phyloP scores from a whole-genome alignment of 2,113 vertebrate species.

The Gnathochromis pfefferi region DNA sequence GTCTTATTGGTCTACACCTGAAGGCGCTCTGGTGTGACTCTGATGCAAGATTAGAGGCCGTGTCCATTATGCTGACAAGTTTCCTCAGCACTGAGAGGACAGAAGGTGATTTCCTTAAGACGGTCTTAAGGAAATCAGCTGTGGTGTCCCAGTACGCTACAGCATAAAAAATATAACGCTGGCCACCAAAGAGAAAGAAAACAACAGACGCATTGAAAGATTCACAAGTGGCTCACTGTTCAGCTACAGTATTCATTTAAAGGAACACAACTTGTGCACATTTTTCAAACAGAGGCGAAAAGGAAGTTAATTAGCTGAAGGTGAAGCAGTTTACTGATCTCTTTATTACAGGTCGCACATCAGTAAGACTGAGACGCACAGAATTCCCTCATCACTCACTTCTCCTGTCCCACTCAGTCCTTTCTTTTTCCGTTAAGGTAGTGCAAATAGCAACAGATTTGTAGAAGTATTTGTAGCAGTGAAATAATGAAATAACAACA shows the following conservation, averaged over 20 bases:
- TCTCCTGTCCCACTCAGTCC: not conserved
- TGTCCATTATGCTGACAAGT: not conserved
- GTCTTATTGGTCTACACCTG: not conserved
- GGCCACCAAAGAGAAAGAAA: not conserved
- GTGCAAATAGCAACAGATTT: not conserved
- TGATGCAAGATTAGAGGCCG: not conserved
- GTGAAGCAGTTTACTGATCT: not conserved
- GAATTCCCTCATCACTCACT: not conserved
- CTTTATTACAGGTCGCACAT: not conserved
- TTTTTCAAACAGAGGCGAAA: not conserved
- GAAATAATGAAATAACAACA: not conserved
- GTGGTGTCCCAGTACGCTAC: not conserved
- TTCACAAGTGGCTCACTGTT: not conserved
- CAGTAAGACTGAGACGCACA: not conserved
- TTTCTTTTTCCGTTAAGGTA: not conserved
- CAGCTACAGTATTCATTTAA: not conserved
- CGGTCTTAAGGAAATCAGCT: not conserved
- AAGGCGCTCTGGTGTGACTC: not conserved
- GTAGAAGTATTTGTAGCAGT: not conserved
- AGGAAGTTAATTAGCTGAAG: not conserved
- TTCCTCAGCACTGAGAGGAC: not conserved
- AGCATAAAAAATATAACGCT: not conserved
- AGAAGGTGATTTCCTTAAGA: not conserved
- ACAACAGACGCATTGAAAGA: not conserved
- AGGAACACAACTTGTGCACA: not conserved